Conservation (phyloP, 1,140 invertebrate genomes). For the Magallana ariakensis region DNA sequence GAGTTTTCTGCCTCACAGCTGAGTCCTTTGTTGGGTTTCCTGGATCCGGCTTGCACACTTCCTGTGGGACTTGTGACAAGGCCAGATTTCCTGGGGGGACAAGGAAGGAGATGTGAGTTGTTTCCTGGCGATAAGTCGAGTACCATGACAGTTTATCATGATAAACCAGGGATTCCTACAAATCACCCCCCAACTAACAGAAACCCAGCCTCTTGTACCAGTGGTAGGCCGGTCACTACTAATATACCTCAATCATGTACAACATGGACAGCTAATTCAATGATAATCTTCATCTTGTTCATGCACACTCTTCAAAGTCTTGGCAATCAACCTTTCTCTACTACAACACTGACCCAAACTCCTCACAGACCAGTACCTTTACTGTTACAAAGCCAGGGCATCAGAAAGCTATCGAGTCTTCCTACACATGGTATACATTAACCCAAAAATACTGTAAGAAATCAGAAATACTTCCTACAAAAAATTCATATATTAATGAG, state of each 20-base stretch:
- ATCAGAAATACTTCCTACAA: too few relatives aligned
- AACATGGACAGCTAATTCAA: neutral
- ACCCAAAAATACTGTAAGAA: too few relatives aligned
- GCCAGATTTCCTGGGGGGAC: conserved; percentile 23
- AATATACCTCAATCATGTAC: neutral
- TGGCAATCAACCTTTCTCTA: neutral
- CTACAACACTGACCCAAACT: neutral
- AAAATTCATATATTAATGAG: too few relatives aligned
- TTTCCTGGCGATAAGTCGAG: conserved; percentile 14
- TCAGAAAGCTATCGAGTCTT: too few relatives aligned
- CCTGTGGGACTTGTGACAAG: neutral
- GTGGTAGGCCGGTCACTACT: neutral
- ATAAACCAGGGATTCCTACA: neutral
- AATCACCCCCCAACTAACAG: neutral
- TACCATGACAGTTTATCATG: neutral
- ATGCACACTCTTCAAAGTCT: neutral
- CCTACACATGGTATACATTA: too few relatives aligned
- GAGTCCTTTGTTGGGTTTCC: neutral
- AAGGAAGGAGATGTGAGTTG: conserved; percentile 16
- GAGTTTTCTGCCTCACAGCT: neutral
- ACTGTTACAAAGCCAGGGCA: too few relatives aligned
- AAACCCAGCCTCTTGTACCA: neutral
- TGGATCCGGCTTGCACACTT: conserved; percentile 14
- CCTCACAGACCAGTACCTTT: neutral
- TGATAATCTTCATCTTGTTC: neutral